Percentiles rank a stretch among this genome's conserved stretches.
Conservation (phyloP, 2,113 vertebrate genomes). For the Heterochromis multidens region DNA sequence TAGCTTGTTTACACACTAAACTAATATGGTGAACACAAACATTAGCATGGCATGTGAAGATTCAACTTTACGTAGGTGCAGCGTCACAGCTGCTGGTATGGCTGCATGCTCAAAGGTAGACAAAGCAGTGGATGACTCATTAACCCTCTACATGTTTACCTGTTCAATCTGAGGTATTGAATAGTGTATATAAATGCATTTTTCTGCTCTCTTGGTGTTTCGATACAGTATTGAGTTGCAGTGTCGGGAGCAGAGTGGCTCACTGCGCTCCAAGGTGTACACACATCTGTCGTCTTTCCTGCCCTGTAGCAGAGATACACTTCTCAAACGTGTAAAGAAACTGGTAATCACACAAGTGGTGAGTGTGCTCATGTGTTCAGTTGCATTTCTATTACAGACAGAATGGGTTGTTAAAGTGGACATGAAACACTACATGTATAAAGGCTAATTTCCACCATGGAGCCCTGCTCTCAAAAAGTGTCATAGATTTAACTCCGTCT, state of each 20-base stretch:
- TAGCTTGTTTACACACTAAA: neutral
- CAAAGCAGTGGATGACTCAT: neutral
- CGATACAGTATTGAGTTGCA: slow-evolving; percentile 84
- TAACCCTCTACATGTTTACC: neutral
- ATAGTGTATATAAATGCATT: neutral
- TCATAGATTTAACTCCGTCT: no score
- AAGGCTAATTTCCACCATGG: no score
- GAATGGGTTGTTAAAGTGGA: neutral
- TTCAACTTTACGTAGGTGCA: neutral
- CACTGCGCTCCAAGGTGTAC: slow-evolving; percentile 85
- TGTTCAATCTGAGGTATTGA: neutral
- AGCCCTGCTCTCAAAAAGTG: no score
- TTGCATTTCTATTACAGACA: neutral
- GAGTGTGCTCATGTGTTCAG: slow-evolving; percentile 11
- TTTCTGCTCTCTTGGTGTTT: neutral
- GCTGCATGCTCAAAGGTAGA: neutral
- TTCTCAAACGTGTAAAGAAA: slow-evolving; percentile 85
- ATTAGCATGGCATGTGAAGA: neutral
- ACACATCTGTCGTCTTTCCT: slow-evolving; percentile 87
- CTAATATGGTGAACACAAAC: neutral
- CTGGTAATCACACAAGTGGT: slow-evolving; percentile 83
- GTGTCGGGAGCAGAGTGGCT: slow-evolving; percentile 81
- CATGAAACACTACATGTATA: no score
- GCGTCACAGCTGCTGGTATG: neutral
- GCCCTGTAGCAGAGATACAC: slow-evolving; percentile 89